These are phyloP conservation scores for Corythucha ciliata DNA, from an alignment of 2,888 invertebrate genomes.

Conservation along the genomic window DNA sequence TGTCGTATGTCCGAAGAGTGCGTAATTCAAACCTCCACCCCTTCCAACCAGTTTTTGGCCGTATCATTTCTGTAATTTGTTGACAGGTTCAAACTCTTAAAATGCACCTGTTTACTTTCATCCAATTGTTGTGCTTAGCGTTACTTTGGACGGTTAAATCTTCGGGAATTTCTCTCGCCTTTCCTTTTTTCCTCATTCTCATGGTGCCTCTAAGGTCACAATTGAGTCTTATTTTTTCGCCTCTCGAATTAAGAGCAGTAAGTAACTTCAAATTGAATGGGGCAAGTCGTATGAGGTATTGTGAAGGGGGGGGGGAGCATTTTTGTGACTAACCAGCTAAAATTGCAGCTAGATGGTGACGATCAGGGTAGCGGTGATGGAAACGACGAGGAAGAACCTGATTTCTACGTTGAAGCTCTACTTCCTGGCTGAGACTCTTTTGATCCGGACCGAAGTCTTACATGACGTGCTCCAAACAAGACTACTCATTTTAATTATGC, in stretches of 20 bases:
- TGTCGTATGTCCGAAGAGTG: constrained; percentile 78
- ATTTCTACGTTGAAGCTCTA: constrained; percentile 87
- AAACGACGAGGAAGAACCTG: constrained; percentile 75
- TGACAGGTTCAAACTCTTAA: constrained; percentile 75
- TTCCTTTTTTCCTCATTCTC: constrained; percentile 87
- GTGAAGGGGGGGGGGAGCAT: no score
- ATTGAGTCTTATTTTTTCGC: constrained; percentile 63
- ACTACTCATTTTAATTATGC: no score
- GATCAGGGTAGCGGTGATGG: constrained; percentile 70
- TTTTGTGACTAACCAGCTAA: no score
- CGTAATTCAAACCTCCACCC: constrained; percentile 41
- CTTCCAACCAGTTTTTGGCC: no score
- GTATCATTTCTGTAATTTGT: constrained; percentile 15
- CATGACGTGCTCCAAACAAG: no score
- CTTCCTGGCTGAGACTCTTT: constrained; percentile 72
- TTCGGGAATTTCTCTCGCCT: constrained; percentile 75
- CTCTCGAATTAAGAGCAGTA: constrained; percentile 76
- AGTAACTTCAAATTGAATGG: no score
- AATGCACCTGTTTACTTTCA: constrained; percentile 83
- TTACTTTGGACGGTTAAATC: constrained; percentile 83
- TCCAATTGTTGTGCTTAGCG: constrained; percentile 70
- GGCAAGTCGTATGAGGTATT: no score
- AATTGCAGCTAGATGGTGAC: constrained; percentile 80
- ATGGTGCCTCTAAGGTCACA: constrained; percentile 80
- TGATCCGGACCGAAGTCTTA: no score